Evolutionary conservation across 2,797 vertebrate species (phyloP).

Genomic region (Platalea minor): DNA sequence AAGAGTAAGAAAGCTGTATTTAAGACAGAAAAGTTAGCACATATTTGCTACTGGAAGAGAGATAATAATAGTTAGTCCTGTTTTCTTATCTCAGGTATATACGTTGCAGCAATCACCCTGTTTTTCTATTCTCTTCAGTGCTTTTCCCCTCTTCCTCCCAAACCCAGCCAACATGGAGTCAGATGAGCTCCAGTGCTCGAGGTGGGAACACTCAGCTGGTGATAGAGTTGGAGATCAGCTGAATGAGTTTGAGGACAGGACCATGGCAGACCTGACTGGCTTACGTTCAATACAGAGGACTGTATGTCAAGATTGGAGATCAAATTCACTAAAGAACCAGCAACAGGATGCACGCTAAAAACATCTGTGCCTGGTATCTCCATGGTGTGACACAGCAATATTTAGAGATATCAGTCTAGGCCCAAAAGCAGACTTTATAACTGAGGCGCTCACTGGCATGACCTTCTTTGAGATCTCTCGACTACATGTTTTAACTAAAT

Average conservation of each 20-base stretch:
- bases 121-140: neutral
- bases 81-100: neutral
- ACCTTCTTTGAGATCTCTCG: neutral
- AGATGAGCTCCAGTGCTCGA: fast-evolving
- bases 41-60: neutral
- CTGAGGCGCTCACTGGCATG: neutral
- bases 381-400: neutral
- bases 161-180: neutral
- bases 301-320: neutral
- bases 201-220: neutral
- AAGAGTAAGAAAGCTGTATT: neutral
- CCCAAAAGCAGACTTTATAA: neutral
- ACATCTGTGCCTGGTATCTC: neutral
- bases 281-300: neutral
- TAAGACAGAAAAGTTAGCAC: neutral
- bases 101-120: neutral
- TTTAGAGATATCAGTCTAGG: neutral
- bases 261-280: neutral
- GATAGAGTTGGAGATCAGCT: neutral
- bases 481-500: neutral
- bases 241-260: neutral
- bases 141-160: neutral
- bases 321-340: neutral
- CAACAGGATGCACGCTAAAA: neutral
- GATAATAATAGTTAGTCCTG: neutral